Base-by-base conservation (phyloP, 1,140 invertebrate genomes). In the Leguminivora glycinivorella region DNA sequence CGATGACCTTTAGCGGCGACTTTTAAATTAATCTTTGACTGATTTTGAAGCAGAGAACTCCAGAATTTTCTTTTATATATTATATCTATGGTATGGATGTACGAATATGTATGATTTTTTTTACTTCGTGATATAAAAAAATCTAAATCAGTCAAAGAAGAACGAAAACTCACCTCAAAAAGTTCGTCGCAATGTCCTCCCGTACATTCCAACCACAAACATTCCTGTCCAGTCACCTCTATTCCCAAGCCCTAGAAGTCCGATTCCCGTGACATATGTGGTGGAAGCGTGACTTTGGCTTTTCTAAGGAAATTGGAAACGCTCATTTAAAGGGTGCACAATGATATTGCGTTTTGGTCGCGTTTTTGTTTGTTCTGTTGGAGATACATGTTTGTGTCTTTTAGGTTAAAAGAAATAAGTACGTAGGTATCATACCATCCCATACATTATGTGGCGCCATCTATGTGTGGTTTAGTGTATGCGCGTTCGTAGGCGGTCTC, bases 301-400 rank as follows among this genome's bases (percentile, higher is more conserved):
- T 83, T 88, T 77, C 75, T 66, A 67, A 79, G 84, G 85, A 90
- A 88, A 90, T 90, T 89, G 83, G 78, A 79, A 83, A 77, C 77
- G 82, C 82, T 89, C 80, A 75, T 80, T 80, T 80, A 82, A 82
- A 68, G 82, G 83, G 81, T 87, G 80, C 77, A 78, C 79, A 73
- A 81, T 89, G 88, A 90, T 83, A 74, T 75, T 71, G 79, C 84
- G 75, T 75, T 82, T 87, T 85, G 58, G 25, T 52, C 43, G 7
- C 43, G 67, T 68, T 68, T 43, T 63, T 29, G 25, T 29, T 63
- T 63, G 58, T 63, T 63, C 29, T 63, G 22, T 58, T 56, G 12
- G 4, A 29, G 56, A 58, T 14, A 58, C 24, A 58, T 56, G 22
- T 56, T n/a, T 43, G 14, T 43, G 40, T 43, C 40, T 43, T n/a